Percentiles rank a stretch among this genome's conserved stretches.
phyloP scores from a whole-genome alignment of 2,113 vertebrate species.

The Nematolebias whitei region DNA sequence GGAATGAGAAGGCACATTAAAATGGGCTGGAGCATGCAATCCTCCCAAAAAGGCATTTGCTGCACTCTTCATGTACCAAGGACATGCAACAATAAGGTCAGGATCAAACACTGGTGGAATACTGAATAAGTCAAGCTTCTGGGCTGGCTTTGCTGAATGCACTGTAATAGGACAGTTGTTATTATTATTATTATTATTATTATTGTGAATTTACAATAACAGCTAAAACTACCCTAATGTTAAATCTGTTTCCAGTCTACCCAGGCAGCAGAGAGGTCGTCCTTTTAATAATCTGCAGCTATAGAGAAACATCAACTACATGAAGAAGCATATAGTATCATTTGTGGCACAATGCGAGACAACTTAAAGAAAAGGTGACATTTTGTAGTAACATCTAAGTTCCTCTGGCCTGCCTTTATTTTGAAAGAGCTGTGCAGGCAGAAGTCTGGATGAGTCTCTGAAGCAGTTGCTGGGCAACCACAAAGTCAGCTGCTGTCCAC shows the following conservation, averaged over 20 bases:
- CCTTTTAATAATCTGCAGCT: neutral
- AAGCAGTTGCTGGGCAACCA: slow-evolving; percentile 51
- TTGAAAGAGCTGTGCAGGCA: slow-evolving; percentile 17
- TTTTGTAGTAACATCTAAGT: neutral
- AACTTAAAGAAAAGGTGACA: neutral
- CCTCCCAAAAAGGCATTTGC: slow-evolving; percentile 72
- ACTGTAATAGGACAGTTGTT: too few relatives aligned
- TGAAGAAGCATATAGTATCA: neutral
- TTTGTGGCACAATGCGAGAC: neutral
- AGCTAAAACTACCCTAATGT: neutral
- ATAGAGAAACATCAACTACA: neutral
- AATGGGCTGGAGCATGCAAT: slow-evolving; percentile 71
- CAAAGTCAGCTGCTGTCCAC: slow-evolving; percentile 39
- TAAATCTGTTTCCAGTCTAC: neutral
- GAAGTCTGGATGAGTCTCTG: slow-evolving; percentile 21
- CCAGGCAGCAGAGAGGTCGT: neutral
- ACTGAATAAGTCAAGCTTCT: slow-evolving; percentile 65
- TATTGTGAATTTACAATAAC: neutral
- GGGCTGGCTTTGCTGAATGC: slow-evolving; percentile 52
- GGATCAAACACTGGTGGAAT: slow-evolving; percentile 73
- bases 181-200: too few relatives aligned
- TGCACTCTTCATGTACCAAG: slow-evolving; percentile 73
- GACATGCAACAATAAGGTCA: slow-evolving; percentile 78
- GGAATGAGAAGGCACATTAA: slow-evolving; percentile 71
- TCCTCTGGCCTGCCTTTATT: slow-evolving; percentile 23